Evolutionary conservation across 2,797 vertebrate species (phyloP), one percentile per base, ranked within the genome.

Genomic region (Oreortyx pictus): DNA sequence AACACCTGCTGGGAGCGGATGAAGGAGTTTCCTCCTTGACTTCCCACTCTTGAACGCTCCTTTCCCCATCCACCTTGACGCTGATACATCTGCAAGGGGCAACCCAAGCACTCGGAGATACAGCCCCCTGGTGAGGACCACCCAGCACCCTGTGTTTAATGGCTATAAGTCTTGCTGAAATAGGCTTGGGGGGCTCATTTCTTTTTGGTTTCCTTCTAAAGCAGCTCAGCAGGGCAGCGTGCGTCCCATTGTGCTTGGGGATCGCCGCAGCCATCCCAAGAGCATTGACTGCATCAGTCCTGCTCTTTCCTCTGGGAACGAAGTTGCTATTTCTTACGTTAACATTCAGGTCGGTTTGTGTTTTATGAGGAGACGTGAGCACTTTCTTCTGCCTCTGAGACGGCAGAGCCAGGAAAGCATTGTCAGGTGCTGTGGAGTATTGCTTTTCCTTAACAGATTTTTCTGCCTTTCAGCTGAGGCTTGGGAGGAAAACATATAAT

Each of bases 71-170:
- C 24, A 44, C 44, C 44, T 80, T 64, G 56, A 47, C 3, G 25
- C 25, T 50, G 60, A 31, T 22, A 9, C 1, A 2, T 76, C 37
- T 62, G 18, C 60, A 41, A 62, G 37, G 60, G 41, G 60, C 39
- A 62, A 29, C 37, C 14, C 65, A 41, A 31, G 67, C 39, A 14
- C 2, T 10, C 31, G 1, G 46, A 24, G 31, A 23, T 11, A 11
- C 25, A 24, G 16, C 60, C 4, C 60, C 29, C 39, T 18, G 3
- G 18, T 0, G 2, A 12, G 46, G 37, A 11, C 24, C 31, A 12
- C 37, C 23, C 3, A 17, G 31, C n/a, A 3, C 20, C 43, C 22
- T 1, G 20, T 18, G 1, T 27, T 50, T 65, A 66, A 50, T 2
- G 27, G 50, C 9, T 17, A 5, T 2, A 25, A 33, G 41, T 60